Percentiles rank a stretch among this genome's conserved stretches.
These are phyloP conservation scores for Drosophila bipectinata DNA, from an alignment of 1,140 invertebrate species.

Conservation along the genomic window DNA sequence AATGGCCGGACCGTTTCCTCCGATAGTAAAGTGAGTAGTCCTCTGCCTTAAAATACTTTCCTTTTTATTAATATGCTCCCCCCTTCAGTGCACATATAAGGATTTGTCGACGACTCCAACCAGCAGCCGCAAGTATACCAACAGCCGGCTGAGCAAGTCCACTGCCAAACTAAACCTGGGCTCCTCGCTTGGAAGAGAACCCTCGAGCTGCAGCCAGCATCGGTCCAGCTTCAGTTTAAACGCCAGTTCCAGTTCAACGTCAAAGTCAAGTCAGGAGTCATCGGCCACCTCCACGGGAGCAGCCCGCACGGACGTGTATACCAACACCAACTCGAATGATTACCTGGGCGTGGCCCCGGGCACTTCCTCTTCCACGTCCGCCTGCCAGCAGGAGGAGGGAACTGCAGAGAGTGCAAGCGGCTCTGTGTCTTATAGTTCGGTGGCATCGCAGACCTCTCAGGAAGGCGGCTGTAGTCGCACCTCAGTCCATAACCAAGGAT, in stretches of 20 bases:
- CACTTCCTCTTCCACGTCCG: constrained; percentile 8
- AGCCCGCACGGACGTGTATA: constrained; percentile 63
- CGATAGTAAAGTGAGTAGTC: constrained; percentile 73
- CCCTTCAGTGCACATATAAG: constrained; percentile 71
- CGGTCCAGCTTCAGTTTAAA: constrained; percentile 12
- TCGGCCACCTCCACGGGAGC: constrained; percentile 15
- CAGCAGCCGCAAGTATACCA: constrained; percentile 74
- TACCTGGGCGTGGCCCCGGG: constrained; percentile 30
- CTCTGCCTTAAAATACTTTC: not conserved
- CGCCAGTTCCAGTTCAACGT: constrained; percentile 14
- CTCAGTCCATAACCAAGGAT: constrained; percentile 28
- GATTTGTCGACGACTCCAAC: constrained; percentile 78
- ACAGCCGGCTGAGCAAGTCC: constrained; percentile 80
- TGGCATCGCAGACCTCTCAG: constrained; percentile 64
- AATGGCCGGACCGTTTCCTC: constrained; percentile 74
- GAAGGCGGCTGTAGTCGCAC: constrained; percentile 74
- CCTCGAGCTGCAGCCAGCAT: constrained; percentile 38
- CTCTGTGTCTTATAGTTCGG: constrained; percentile 58
- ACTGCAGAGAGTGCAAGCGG: constrained; percentile 18
- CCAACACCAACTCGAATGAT: constrained; percentile 79
- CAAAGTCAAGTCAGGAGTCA: constrained; percentile 10
- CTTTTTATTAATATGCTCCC: not conserved
- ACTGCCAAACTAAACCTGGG: constrained; percentile 82
- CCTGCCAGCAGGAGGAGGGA: constrained; percentile 30
- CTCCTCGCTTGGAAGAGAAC: constrained; percentile 48